These are phyloP conservation scores for Andrena dorsata DNA, from an alignment of 2,888 invertebrate species.

Conservation along the genomic window DNA sequence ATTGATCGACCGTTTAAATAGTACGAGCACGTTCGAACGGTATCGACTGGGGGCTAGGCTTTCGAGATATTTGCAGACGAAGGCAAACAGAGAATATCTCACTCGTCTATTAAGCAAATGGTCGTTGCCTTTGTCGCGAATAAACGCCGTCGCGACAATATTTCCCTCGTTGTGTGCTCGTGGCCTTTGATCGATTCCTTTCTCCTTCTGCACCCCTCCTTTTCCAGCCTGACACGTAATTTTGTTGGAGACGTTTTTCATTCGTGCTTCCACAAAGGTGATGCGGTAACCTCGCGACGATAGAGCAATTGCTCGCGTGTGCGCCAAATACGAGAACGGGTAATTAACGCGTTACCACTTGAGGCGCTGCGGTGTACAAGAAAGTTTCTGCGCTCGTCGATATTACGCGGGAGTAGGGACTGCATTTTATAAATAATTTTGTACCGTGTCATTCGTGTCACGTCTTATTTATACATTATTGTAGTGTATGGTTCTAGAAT, in stretches of 20 bases:
- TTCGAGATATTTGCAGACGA: conserved; percentile 44
- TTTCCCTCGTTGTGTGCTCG: neutral
- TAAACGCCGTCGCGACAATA: conserved; percentile 13
- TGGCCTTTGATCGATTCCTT: conserved; percentile 20
- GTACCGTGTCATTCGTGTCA: too few relatives aligned
- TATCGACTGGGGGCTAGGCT: conserved; percentile 30
- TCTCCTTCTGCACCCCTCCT: neutral
- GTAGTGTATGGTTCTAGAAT: neutral
- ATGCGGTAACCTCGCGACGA: neutral
- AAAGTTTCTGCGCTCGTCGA: too few relatives aligned
- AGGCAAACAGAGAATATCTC: conserved; percentile 39
- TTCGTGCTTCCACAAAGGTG: neutral
- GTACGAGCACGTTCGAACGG: conserved; percentile 17
- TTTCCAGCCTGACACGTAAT: neutral
- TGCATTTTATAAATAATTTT: too few relatives aligned
- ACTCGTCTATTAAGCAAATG: conserved; percentile 38
- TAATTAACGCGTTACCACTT: too few relatives aligned
- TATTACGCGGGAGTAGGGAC: too few relatives aligned
- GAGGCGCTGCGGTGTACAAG: too few relatives aligned
- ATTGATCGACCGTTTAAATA: conserved; percentile 34
- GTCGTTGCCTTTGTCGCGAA: conserved; percentile 43
- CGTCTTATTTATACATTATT: too few relatives aligned
- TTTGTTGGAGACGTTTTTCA: neutral
- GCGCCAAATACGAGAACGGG: neutral
- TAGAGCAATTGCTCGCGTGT: conserved; percentile 12